Percentiles rank a stretch among this genome's conserved stretches.
These are phyloP conservation scores for Chalcis sispes DNA, from an alignment of 2,888 invertebrate species.

Conservation along the genomic window DNA sequence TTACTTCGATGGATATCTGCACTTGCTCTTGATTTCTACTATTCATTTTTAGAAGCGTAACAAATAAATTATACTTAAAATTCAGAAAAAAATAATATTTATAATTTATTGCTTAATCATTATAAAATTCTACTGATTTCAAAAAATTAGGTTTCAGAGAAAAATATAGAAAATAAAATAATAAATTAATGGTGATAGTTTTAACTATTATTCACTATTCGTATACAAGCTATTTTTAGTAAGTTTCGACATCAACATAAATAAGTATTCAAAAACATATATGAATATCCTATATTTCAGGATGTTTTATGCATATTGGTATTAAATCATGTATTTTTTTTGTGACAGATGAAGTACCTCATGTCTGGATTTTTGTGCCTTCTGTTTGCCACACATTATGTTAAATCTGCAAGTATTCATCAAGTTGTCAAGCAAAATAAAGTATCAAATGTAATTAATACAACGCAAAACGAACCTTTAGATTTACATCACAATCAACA, in stretches of 20 bases:
- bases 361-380: constrained; percentile 40
- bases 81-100: too few species aligned
- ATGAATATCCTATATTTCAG: constrained; percentile 3
- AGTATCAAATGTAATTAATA: constrained; percentile 15
- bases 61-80: not conserved
- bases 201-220: too few species aligned
- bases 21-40: not conserved
- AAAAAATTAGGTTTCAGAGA: too few species aligned
- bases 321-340: constrained; percentile 26
- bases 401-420: constrained; percentile 5
- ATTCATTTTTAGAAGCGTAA: not conserved
- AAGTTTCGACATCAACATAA: constrained; percentile 33
- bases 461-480: constrained; percentile 20
- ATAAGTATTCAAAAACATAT: not conserved
- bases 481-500: constrained; percentile 15
- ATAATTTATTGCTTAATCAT: too few species aligned
- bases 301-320: not conserved
- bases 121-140: too few species aligned
- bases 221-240: constrained; percentile 50
- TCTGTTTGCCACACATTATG: constrained; percentile 17
- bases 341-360: constrained; percentile 42
- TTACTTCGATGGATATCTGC: too few species aligned
- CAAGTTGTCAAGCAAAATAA: constrained; percentile 7
- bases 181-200: too few species aligned
- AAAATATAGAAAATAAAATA: too few species aligned